phyloP scores from a whole-genome alignment of 2,888 invertebrate genomes.

The Mythimna loreyi region DNA sequence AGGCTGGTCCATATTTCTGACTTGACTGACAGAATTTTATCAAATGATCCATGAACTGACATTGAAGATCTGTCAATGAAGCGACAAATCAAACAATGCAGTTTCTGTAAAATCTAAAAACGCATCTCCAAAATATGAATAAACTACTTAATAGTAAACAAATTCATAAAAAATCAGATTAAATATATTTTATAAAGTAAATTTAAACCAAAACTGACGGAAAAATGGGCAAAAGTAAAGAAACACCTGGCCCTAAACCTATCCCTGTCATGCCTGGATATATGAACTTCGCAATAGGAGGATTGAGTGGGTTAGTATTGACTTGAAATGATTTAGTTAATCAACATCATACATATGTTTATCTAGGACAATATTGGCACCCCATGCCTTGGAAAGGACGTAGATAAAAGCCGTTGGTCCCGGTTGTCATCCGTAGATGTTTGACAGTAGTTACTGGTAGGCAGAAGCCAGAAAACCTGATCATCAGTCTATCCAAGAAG shows the following conservation, averaged over 20 bases:
- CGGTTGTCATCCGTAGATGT: too few relatives aligned
- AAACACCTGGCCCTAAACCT: too few relatives aligned
- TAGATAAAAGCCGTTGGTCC: too few relatives aligned
- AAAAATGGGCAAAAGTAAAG: slow-evolving; percentile 8
- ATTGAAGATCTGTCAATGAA: not conserved
- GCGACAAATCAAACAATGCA: not conserved
- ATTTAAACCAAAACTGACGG: not conserved
- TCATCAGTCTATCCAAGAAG: too few relatives aligned
- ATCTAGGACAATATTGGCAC: too few relatives aligned
- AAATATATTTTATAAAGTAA: not conserved
- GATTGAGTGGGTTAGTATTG: slow-evolving; percentile 41
- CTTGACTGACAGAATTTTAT: not conserved
- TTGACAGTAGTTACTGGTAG: too few relatives aligned
- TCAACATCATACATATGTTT: too few relatives aligned
- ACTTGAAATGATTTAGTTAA: too few relatives aligned
- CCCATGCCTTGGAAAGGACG: too few relatives aligned
- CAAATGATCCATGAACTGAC: too few relatives aligned
- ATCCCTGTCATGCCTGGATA: slow-evolving; percentile 33
- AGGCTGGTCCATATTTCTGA: not conserved
- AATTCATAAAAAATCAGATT: not conserved
- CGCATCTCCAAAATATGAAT: not conserved
- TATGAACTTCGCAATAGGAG: slow-evolving; percentile 48
- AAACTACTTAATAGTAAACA: not conserved
- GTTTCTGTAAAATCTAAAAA: not conserved
- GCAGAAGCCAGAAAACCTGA: too few relatives aligned